phyloP scores from a whole-genome alignment of 2,888 invertebrate genomes.

The Diachrysia chrysitis region DNA sequence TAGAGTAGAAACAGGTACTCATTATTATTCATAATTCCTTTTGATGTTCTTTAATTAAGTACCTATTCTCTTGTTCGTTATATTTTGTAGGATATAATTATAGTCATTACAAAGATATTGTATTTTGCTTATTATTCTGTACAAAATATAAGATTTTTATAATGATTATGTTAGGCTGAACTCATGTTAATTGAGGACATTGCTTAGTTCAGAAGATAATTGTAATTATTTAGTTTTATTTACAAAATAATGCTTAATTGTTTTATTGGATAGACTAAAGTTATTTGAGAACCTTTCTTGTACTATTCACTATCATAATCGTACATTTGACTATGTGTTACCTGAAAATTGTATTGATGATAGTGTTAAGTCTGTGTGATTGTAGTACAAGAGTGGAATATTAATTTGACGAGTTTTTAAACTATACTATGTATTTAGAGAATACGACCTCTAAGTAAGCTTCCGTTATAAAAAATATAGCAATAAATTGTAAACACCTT shows the following conservation, averaged over 20 bases:
- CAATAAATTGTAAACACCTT: constrained; percentile 50
- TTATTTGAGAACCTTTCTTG: constrained; percentile 22
- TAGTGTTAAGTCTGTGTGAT: constrained; percentile 19
- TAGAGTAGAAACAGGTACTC: constrained; percentile 49
- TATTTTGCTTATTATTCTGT: constrained; percentile 31
- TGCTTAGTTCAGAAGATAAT: constrained; percentile 36
- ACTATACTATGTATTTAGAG: constrained; percentile 26
- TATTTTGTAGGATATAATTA: constrained; percentile 19
- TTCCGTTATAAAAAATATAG: constrained; percentile 32
- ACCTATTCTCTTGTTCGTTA: constrained; percentile 28
- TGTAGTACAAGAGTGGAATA: constrained; percentile 18
- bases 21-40: constrained; percentile 43
- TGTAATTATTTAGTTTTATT: constrained; percentile 54
- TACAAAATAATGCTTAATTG: constrained; percentile 44
- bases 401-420: constrained; percentile 22
- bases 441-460: constrained; percentile 26
- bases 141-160: constrained; percentile 27
- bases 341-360: constrained; percentile 6
- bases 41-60: constrained; percentile 32
- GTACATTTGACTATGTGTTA: constrained; percentile 13
- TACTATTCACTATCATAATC: constrained; percentile 17
- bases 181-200: constrained; percentile 26
- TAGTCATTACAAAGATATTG: constrained; percentile 31
- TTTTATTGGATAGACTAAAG: constrained; percentile 23
- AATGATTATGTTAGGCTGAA: constrained; percentile 35